These are phyloP conservation scores for Volucella bombylans DNA, from an alignment of 2,888 invertebrate genomes.

Conservation along the genomic window DNA sequence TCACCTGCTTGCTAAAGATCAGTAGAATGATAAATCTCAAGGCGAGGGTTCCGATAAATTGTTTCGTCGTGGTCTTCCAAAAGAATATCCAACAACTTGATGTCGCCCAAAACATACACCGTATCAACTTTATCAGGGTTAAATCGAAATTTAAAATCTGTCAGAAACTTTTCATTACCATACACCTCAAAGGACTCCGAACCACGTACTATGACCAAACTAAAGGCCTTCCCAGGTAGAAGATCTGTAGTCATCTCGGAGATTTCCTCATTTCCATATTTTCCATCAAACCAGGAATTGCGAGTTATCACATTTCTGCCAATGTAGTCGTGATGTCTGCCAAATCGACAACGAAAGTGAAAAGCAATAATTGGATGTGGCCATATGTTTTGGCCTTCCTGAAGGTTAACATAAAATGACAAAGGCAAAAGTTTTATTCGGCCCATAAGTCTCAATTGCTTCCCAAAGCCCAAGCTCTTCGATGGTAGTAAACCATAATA, in stretches of 20 bases:
- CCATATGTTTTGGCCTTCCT: constrained; percentile 86
- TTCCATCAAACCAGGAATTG: constrained; percentile 85
- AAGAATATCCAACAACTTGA: constrained; percentile 83
- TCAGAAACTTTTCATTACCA: constrained; percentile 85
- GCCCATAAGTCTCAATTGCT: constrained; percentile 84
- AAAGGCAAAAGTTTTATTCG: constrained; percentile 88
- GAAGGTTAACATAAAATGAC: constrained; percentile 88
- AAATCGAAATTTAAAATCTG: constrained; percentile 85
- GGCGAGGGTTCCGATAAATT: no score
- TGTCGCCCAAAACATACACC: constrained; percentile 87
- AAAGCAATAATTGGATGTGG: constrained; percentile 88
- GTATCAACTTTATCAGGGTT: constrained; percentile 85
- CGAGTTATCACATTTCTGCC: constrained; percentile 85
- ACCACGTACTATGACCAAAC: constrained; percentile 76
- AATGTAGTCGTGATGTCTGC: constrained; percentile 75
- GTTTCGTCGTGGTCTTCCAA: constrained; percentile 39
- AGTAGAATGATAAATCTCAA: no score
- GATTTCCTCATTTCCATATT: constrained; percentile 77
- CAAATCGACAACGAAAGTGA: constrained; percentile 89
- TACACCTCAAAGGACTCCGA: constrained; percentile 77
- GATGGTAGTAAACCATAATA: constrained; percentile 77
- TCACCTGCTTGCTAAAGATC: no score
- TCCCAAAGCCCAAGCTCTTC: constrained; percentile 81
- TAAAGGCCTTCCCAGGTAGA: constrained; percentile 78
- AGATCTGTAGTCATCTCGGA: constrained; percentile 76